These are phyloP conservation scores for Oceanodroma tethys DNA, from an alignment of 2,113 vertebrate species.

Conservation along the genomic window DNA sequence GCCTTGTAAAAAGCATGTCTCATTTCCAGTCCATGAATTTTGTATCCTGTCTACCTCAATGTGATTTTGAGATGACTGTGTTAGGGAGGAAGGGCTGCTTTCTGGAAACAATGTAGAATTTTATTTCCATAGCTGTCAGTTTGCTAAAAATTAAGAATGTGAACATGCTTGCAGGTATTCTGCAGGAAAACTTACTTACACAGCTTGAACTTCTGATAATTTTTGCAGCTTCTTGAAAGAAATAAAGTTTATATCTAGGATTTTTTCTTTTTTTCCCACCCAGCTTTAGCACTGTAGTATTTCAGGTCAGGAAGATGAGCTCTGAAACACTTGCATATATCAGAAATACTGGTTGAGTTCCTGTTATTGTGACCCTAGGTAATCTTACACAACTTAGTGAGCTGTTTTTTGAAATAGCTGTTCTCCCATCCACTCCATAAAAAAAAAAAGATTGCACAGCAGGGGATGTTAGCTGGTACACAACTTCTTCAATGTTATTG, in stretches of 20 bases:
- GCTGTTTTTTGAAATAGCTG: neutral
- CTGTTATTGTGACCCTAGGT: neutral
- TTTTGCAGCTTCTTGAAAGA: neutral
- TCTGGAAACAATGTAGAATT: neutral
- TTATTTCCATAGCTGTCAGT: slow-evolving; percentile 32
- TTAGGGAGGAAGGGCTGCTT: neutral
- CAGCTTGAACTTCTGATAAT: neutral
- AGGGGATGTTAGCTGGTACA: neutral
- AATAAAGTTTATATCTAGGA: neutral
- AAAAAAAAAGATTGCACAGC: neutral
- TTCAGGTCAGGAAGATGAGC: neutral
- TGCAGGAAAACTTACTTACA: slow-evolving; percentile 33
- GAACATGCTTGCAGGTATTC: slow-evolving; percentile 10
- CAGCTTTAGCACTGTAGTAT: neutral
- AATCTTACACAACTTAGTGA: neutral
- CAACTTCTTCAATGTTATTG: neutral
- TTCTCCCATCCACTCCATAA: neutral
- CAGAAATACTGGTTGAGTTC: neutral
- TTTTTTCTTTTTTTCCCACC: neutral
- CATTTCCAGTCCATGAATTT: neutral
- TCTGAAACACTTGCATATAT: neutral
- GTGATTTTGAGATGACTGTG: neutral
- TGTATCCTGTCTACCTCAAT: neutral
- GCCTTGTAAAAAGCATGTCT: neutral
- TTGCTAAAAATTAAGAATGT: slow-evolving; percentile 22